Percentiles rank a stretch among this genome's conserved stretches.
phyloP scores from a whole-genome alignment of 2,888 invertebrate species.

The Ophion ellenae region DNA sequence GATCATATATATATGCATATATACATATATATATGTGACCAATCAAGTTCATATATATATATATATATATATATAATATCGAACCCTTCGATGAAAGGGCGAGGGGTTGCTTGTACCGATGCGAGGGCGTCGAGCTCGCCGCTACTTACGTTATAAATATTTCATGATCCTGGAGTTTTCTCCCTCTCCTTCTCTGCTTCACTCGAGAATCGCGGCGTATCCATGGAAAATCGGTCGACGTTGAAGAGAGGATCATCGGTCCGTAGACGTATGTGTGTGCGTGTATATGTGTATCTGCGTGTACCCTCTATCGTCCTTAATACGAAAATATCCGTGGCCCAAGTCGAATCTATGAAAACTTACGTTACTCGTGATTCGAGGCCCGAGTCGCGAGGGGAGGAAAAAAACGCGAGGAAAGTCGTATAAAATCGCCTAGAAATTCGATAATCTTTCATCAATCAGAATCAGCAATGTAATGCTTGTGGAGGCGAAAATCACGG shows the following conservation, averaged over 20 bases:
- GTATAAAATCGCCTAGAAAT: slow-evolving; percentile 55
- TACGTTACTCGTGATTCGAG: slow-evolving; percentile 49
- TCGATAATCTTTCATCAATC: slow-evolving; percentile 83
- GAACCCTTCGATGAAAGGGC: slow-evolving; percentile 27
- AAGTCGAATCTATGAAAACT: slow-evolving; percentile 46
- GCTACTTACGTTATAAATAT: slow-evolving; percentile 79
- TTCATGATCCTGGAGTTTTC: slow-evolving; percentile 76
- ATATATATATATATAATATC: not conserved
- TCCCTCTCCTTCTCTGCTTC: slow-evolving; percentile 29
- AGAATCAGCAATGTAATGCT: slow-evolving; percentile 75
- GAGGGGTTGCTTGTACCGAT: slow-evolving; percentile 33
- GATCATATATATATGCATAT: slow-evolving; percentile 25
- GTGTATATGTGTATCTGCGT: not conserved
- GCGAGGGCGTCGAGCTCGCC: slow-evolving; percentile 47
- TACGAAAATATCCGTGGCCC: slow-evolving; percentile 39
- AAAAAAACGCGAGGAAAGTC: slow-evolving; percentile 18
- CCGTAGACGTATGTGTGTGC: not conserved
- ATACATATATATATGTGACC: not conserved
- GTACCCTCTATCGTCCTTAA: slow-evolving; percentile 36
- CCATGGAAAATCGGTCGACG: slow-evolving; percentile 79
- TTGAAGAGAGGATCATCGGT: slow-evolving; percentile 68
- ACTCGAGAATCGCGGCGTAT: slow-evolving; percentile 62
- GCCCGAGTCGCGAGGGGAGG: not conserved
- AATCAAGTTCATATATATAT: not conserved
- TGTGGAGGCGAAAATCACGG: slow-evolving; percentile 43